These are phyloP conservation scores for Maniola hyperantus DNA, from an alignment of 2,888 invertebrate species.

Conservation along the genomic window DNA sequence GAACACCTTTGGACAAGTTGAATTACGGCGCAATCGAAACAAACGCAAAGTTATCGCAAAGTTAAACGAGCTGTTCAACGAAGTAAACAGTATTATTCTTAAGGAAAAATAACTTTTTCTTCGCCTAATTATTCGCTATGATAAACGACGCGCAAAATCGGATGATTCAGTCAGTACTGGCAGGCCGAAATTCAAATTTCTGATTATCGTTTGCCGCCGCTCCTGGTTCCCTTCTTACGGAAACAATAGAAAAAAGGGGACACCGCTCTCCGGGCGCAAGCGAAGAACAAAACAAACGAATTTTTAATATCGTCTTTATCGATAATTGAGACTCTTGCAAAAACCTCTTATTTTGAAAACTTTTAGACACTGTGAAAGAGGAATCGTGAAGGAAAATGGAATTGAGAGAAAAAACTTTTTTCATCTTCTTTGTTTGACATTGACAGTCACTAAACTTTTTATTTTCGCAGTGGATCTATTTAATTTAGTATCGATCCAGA, in stretches of 20 bases:
- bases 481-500: constrained; percentile 75
- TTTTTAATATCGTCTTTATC: constrained; percentile 83
- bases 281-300: constrained; percentile 82
- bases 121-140: constrained; percentile 73
- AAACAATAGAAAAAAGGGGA: constrained; percentile 80
- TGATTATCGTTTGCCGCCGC: constrained; percentile 76
- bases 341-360: constrained; percentile 82
- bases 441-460: constrained; percentile 80
- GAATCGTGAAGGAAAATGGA: constrained; percentile 79
- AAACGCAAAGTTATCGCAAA: constrained; percentile 54
- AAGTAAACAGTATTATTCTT: constrained; percentile 36
- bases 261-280: constrained; percentile 70
- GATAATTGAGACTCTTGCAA: constrained; percentile 81
- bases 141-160: constrained; percentile 76
- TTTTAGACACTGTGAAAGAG: constrained; percentile 80
- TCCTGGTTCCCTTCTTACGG: constrained; percentile 71
- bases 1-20: constrained; percentile 42
- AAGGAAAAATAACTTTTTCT: constrained; percentile 66
- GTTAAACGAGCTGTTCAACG: constrained; percentile 44
- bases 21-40: constrained; percentile 41
- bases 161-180: constrained; percentile 74
- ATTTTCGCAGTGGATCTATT: constrained; percentile 78
- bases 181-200: constrained; percentile 77
- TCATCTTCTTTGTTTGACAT: constrained; percentile 83
- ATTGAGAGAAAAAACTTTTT: constrained; percentile 80